Conservation (phyloP, 2,113 vertebrate species). For the Xerus inauris region DNA sequence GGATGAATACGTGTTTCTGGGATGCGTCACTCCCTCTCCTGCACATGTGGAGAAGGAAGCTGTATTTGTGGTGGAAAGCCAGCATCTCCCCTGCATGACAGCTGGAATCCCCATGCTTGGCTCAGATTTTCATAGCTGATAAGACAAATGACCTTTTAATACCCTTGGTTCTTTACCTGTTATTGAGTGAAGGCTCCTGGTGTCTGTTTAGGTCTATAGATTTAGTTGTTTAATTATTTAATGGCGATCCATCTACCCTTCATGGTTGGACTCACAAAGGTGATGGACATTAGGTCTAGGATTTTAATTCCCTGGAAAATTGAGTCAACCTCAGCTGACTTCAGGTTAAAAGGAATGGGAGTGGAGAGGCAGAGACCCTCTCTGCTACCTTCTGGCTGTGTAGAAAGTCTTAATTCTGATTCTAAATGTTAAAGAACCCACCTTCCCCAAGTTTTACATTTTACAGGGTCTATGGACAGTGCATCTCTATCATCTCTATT, state of each 20-base stretch:
- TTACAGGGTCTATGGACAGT: not conserved
- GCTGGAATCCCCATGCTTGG: not conserved
- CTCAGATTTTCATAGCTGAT: not conserved
- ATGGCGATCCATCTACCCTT: not conserved
- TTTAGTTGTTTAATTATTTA: conserved; percentile 5
- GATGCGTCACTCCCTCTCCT: too few relatives aligned
- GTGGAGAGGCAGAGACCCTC: not conserved
- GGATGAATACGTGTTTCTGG: not conserved
- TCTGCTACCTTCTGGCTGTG: not conserved
- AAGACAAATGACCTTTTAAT: not conserved
- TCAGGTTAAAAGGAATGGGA: not conserved
- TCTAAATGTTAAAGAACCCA: not conserved
- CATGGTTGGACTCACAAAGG: not conserved
- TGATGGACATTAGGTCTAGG: not conserved
- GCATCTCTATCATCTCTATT: rapidly evolving
- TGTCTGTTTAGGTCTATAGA: not conserved
- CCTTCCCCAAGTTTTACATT: not conserved
- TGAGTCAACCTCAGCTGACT: not conserved
- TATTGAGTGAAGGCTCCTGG: not conserved
- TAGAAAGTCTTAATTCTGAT: not conserved
- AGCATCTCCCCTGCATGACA: not conserved
- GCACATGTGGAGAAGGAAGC: not conserved
- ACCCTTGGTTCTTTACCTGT: not conserved
- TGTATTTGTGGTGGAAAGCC: not conserved
- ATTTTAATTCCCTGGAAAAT: not conserved